A percentile compares a stretch with the other conserved stretches of the same genome.
Conservation (phyloP, 1,140 invertebrate genomes). For the Zaprionus inermis region DNA sequence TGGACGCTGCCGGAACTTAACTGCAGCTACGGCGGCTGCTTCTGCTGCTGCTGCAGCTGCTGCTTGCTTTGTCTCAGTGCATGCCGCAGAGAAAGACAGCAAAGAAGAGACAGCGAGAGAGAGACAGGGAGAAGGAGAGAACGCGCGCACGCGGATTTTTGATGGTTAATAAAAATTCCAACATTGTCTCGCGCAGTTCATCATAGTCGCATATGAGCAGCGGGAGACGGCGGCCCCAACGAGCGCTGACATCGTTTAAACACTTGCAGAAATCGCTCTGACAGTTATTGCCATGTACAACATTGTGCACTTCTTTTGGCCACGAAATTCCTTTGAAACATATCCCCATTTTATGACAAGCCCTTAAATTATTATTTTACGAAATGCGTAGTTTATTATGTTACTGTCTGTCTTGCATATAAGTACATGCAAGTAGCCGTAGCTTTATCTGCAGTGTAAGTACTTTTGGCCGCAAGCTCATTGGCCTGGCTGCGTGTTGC, state of each 20-base stretch:
- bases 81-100: background rate
- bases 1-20: constrained; percentile 40
- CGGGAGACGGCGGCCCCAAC: constrained; percentile 44
- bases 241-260: constrained; percentile 60
- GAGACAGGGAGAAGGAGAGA: background rate
- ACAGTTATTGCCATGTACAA: constrained; percentile 18
- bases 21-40: constrained; percentile 33
- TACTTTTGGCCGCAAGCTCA: constrained; percentile 14
- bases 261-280: constrained; percentile 38
- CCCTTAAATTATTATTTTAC: background rate
- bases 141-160: constrained; percentile 59
- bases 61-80: constrained; percentile 24
- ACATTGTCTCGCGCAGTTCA: constrained; percentile 79
- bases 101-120: constrained; percentile 14
- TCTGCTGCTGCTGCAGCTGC: background rate
- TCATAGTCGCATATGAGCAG: constrained; percentile 68
- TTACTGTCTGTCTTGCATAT: background rate
- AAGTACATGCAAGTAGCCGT: background rate
- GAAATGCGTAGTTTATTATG: background rate
- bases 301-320: constrained; percentile 5
- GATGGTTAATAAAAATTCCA: constrained; percentile 83
- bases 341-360: background rate
- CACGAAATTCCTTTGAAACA: background rate
- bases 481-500: constrained; percentile 28
- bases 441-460: constrained; percentile 26